Percentiles rank a stretch among this genome's conserved stretches.
phyloP scores from a whole-genome alignment of 2,888 invertebrate genomes.

The Bombylius discolor region DNA sequence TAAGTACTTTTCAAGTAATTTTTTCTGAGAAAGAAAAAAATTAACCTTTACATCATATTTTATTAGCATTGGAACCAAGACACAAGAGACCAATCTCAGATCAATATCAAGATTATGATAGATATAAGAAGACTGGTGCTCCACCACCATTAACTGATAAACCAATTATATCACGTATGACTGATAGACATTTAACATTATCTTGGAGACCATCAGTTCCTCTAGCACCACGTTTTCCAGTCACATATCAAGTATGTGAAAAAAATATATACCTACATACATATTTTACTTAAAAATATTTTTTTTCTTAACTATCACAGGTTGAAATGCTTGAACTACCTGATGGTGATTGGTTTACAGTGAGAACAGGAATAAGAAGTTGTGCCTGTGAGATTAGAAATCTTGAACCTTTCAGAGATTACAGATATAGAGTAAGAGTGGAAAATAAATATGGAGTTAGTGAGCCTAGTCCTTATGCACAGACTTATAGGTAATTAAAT shows the following conservation, averaged over 20 bases:
- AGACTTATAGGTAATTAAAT: conserved; percentile 46
- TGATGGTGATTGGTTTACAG: conserved; percentile 85
- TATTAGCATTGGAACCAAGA: conserved; percentile 50
- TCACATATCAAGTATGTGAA: conserved; percentile 67
- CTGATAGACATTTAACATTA: conserved; percentile 73
- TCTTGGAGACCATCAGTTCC: conserved; percentile 92
- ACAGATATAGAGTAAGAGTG: conserved; percentile 88
- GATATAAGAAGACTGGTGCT: conserved; percentile 66
- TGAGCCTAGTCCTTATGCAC: conserved; percentile 86
- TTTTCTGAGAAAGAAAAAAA: neutral
- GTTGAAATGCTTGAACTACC: conserved; percentile 87
- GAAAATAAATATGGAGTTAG: conserved; percentile 94
- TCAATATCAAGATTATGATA: conserved; percentile 73
- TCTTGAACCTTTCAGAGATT: conserved; percentile 85
- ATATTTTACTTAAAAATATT: neutral
- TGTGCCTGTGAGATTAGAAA: conserved; percentile 82
- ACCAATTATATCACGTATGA: conserved; percentile 87
- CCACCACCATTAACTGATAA: conserved; percentile 80
- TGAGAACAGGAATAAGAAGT: conserved; percentile 70
- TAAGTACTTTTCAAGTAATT: conserved; percentile 25
- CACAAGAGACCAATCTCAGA: conserved; percentile 56
- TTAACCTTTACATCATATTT: neutral
- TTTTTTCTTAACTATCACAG: conserved; percentile 23
- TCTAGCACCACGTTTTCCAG: conserved; percentile 71
- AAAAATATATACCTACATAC: neutral